Conservation (phyloP, 2,113 vertebrate species). For the Gallinago jamesoni region DNA sequence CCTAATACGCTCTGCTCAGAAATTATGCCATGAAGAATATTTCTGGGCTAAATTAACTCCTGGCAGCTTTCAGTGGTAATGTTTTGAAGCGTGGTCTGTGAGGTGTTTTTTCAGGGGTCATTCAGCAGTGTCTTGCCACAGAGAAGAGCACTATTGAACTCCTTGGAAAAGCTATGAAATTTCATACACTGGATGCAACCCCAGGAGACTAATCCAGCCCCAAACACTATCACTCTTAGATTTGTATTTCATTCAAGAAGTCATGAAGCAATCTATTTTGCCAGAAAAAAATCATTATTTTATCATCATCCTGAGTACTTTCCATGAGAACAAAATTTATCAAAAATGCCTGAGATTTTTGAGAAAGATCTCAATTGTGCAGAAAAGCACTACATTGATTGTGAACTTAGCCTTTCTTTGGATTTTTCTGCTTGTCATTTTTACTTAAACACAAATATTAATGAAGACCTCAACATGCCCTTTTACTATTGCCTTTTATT, state of each 20-base stretch:
- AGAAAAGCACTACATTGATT: constrained; percentile 10
- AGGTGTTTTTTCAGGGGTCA: constrained; percentile 5
- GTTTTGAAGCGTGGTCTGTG: neutral
- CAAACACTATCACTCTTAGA: constrained; percentile 38
- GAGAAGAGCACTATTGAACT: constrained; percentile 21
- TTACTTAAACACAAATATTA: constrained; percentile 61
- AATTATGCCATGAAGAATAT: neutral
- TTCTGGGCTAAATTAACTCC: constrained; percentile 11
- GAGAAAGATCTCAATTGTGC: neutral
- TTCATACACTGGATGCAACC: constrained; percentile 39
- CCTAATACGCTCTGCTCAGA: neutral
- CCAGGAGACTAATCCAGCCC: constrained; percentile 42
- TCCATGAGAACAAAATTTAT: constrained; percentile 21
- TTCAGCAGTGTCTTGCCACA: neutral
- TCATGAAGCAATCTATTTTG: constrained; percentile 55
- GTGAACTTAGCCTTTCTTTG: constrained; percentile 10
- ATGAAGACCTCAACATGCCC: constrained; percentile 9
- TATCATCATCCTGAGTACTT: constrained; percentile 25
- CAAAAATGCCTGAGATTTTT: constrained; percentile 21
- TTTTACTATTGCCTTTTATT: constrained; percentile 46
- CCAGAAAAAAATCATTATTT: constrained; percentile 22
- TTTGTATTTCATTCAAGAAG: constrained; percentile 63
- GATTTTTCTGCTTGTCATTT: constrained; percentile 35
- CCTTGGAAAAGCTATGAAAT: constrained; percentile 54
- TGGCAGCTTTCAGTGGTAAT: neutral